These are phyloP conservation scores for Zoanthus gigantus DNA, from an alignment of 92 coral and sea anemone genomes.

Conservation along the genomic window DNA sequence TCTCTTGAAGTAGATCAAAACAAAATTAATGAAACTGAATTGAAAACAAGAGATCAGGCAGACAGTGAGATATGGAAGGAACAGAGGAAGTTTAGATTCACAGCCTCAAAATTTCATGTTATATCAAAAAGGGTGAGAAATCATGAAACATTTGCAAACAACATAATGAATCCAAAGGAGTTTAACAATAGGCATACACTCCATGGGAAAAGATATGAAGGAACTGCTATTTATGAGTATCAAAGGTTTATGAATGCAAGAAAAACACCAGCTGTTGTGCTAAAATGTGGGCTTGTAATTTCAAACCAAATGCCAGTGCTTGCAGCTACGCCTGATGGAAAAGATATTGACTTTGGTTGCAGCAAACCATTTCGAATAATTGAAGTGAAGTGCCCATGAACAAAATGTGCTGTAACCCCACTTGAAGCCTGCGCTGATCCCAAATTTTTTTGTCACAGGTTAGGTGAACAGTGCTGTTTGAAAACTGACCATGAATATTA, in stretches of 20 bases:
- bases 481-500: slow-evolving; percentile 16
- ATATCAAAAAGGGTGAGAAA: slow-evolving; percentile 27
- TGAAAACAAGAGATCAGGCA: slow-evolving; percentile 12
- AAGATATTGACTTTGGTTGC: slow-evolving; percentile 51
- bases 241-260: slow-evolving; percentile 28
- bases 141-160: slow-evolving; percentile 32
- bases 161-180: slow-evolving; percentile 28
- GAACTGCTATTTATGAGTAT: slow-evolving; percentile 33
- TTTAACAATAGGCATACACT: slow-evolving; percentile 15
- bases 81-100: slow-evolving; percentile 37
- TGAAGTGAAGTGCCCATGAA: slow-evolving; percentile 6
- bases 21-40: slow-evolving; percentile 3
- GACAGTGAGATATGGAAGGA: slow-evolving; percentile 46
- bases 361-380: slow-evolving; percentile 48
- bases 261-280: slow-evolving; percentile 8
- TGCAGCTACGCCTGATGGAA: slow-evolving; percentile 51
- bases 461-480: not conserved
- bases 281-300: slow-evolving; percentile 42
- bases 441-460: slow-evolving; percentile 33
- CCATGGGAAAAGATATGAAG: slow-evolving; percentile 41
- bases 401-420: slow-evolving; percentile 40
- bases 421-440: slow-evolving; percentile 56
- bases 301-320: slow-evolving; percentile 15
- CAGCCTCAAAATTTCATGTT: slow-evolving; percentile 45
- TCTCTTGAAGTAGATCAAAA: slow-evolving; percentile 18